Conservation (phyloP, 2,888 invertebrate species). For the Chaetogeoica ovagalla region DNA sequence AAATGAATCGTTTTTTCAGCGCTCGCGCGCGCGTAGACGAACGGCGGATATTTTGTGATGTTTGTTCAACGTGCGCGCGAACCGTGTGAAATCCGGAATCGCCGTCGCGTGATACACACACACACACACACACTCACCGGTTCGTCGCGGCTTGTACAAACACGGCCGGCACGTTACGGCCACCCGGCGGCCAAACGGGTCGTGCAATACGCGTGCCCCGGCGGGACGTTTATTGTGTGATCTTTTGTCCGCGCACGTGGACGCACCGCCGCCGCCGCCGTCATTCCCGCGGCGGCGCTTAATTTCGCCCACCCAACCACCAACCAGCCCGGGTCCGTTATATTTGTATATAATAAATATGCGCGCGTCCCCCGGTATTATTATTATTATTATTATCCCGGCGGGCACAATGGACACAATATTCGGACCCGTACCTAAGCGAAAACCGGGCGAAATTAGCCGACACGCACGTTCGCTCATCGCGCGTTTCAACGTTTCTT, state of each 20-base stretch:
- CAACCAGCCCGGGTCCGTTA: neutral
- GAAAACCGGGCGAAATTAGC: no score
- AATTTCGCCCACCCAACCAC: slow-evolving; percentile 24
- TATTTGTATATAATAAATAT: neutral
- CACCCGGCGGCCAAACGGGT: no score
- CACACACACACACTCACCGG: neutral
- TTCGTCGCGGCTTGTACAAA: slow-evolving; percentile 50
- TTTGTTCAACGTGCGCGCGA: neutral
- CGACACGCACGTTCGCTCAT: no score
- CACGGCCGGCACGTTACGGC: neutral
- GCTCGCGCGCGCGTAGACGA: neutral
- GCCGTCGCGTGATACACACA: neutral
- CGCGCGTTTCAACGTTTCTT: no score
- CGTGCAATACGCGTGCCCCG: slow-evolving; percentile 30
- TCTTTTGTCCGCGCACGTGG: slow-evolving; percentile 39
- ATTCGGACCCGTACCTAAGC: no score
- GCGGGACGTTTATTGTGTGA: slow-evolving; percentile 27
- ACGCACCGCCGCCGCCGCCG: neutral
- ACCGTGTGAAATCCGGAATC: slow-evolving; percentile 34
- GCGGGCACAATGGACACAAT: no score
- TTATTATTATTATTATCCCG: no score
- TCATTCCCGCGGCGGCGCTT: slow-evolving; percentile 40
- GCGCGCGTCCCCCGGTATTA: no score
- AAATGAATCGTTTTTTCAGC: no score
- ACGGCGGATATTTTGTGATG: neutral